Percentiles rank a stretch among this genome's conserved stretches.
Evolutionary conservation across 2,113 vertebrate genomes (phyloP).

Genomic region (Ailuropoda melanoleuca): DNA sequence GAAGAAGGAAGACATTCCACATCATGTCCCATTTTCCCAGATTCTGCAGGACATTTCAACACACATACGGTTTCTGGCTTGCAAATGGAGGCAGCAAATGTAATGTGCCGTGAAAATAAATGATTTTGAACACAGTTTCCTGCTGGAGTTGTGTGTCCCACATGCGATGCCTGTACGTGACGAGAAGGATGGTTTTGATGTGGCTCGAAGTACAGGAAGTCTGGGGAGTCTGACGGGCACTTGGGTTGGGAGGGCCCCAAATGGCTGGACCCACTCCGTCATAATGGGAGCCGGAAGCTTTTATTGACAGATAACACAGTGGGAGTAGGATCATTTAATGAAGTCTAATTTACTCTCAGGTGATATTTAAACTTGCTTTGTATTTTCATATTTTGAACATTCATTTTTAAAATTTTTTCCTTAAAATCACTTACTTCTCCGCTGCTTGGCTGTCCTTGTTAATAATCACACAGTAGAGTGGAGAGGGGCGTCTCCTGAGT

Average conservation of each 20-base stretch:
- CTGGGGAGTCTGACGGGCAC: not conserved
- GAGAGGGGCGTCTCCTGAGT: accelerated
- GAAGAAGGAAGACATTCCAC: not conserved
- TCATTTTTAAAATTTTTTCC: not conserved
- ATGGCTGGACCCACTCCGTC: not conserved
- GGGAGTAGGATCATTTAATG: not conserved
- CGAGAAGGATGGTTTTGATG: not conserved
- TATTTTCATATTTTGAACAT: not conserved
- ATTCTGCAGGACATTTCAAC: accelerated
- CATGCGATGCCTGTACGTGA: not conserved
- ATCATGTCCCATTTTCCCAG: not conserved
- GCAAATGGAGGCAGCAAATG: not conserved
- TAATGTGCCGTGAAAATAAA: not conserved
- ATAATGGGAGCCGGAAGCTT: not conserved
- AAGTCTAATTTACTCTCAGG: not conserved
- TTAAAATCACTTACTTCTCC: not conserved
- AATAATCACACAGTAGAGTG: accelerated
- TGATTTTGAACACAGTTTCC: not conserved
- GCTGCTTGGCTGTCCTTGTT: not conserved
- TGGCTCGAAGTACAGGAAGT: not conserved
- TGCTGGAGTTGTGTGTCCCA: not conserved
- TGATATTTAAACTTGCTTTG: not conserved
- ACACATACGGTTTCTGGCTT: not conserved
- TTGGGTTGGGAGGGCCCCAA: not conserved
- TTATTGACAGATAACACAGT: not conserved